Conservation (phyloP, 1,140 invertebrate species). For the Halesus radiatus region DNA sequence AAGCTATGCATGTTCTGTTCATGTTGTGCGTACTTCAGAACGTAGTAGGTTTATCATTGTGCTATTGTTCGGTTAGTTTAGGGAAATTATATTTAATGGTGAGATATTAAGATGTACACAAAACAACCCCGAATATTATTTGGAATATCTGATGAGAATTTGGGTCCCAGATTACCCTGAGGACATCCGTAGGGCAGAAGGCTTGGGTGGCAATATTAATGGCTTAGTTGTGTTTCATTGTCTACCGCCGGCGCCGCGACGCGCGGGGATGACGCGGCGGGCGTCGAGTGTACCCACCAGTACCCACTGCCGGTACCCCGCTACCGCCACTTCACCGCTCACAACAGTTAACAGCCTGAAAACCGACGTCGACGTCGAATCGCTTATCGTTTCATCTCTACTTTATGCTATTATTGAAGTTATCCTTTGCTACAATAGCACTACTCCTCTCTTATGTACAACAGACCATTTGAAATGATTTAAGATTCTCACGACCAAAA, state of each 20-base stretch:
- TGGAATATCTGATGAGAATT: constrained; percentile 36
- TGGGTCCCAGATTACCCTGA: constrained; percentile 25
- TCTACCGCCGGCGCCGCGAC: constrained; percentile 41
- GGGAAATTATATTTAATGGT: constrained; percentile 26
- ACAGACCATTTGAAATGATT: too few relatives aligned
- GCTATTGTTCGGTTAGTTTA: constrained; percentile 26
- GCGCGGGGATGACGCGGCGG: constrained; percentile 27
- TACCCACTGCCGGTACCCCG: not conserved
- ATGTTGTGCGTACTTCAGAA: too few relatives aligned
- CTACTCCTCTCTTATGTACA: not conserved
- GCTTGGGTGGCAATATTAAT: constrained; percentile 53
- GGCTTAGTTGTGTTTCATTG: constrained; percentile 57
- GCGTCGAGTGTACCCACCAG: not conserved
- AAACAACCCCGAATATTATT: constrained; percentile 10
- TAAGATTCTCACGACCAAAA: too few relatives aligned
- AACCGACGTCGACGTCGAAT: constrained; percentile 13
- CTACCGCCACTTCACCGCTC: not conserved
- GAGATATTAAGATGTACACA: constrained; percentile 24
- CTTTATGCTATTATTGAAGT: constrained; percentile 1
- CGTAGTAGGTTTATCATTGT: not conserved
- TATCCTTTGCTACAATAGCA: not conserved
- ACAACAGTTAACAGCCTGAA: too few relatives aligned
- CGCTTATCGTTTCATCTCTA: constrained; percentile 30
- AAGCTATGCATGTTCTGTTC: too few relatives aligned
- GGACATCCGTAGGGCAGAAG: constrained; percentile 21